Conservation (phyloP, 2,888 invertebrate species). For the Oligia fasciuncula region DNA sequence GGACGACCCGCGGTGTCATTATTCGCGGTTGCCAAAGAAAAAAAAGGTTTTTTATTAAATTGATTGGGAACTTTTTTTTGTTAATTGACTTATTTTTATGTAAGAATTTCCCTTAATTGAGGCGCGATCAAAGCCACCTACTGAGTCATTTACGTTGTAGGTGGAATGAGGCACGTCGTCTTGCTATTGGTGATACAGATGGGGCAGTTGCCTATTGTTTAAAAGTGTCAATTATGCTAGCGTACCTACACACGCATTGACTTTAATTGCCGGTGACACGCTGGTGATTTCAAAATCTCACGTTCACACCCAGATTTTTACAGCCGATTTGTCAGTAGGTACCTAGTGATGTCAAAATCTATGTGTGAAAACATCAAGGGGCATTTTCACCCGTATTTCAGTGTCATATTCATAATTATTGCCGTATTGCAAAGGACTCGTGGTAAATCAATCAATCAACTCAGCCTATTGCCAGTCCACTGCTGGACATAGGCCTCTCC, state of each 20-base stretch:
- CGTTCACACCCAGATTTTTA: neutral
- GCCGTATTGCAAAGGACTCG: neutral
- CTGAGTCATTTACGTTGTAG: constrained; percentile 50
- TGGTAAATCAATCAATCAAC: neutral
- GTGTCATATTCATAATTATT: neutral
- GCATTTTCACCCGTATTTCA: neutral
- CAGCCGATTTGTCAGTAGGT: neutral
- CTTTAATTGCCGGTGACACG: neutral
- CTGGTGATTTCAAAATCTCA: neutral
- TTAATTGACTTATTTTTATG: constrained; percentile 70
- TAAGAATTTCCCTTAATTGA: constrained; percentile 57
- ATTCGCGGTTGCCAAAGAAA: constrained; percentile 86
- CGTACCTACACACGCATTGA: neutral
- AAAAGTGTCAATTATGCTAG: neutral
- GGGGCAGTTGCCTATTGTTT: neutral
- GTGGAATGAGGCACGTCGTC: constrained; percentile 26
- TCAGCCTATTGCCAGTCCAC: too few species aligned
- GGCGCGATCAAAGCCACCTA: constrained; percentile 59
- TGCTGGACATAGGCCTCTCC: too few species aligned
- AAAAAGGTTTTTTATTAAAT: constrained; percentile 82
- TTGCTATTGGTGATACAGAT: neutral
- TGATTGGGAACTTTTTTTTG: constrained; percentile 78
- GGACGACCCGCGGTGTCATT: constrained; percentile 85
- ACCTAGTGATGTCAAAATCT: neutral
- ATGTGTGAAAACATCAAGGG: neutral